Evolutionary conservation across 37 sponge, comb jelly and placozoan genomes (phyloP), one percentile per base, ranked within the genome.

Genomic region (Spongilla lacustris): DNA sequence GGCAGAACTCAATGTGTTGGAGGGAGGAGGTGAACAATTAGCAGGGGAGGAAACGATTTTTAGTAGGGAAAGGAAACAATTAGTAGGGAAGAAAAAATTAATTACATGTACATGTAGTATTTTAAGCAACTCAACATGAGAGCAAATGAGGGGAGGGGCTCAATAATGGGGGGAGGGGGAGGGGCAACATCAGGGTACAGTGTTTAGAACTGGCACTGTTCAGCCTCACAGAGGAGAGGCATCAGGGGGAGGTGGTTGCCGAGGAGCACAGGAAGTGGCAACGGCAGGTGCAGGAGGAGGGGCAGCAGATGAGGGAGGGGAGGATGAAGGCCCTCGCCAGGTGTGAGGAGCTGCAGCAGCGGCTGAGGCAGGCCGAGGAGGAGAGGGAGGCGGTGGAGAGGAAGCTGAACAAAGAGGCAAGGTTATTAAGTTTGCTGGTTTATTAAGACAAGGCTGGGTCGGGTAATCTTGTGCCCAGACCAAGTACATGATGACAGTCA

Each of bases 181-280:
- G 71, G 6, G 26, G 71, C 29, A 4, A 29, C 28, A 29, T 11
- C 29, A 70, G 26, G 71, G 71, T 11, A 4, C 2, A 46, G 4
- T 46, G 46, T 10, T 10, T 46, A 8, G 8, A 46, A 46, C 46
- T 26, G 0, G 5, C 69, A 25, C 38, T 14, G 74, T 73, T 21
- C 19, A 93, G 92, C 29, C 70, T 90, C 13, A 79, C 81, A 68
- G 87, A 94, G 72, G 94, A 93, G 58, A 93, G 82, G 77, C 69
- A 74, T 37, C 88, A 81, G 41, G 58, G 77, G 35, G 88, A 87
- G 69, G 30, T 76, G 13, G 38, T 85, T 33, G 67, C 33, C n/a
- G 89, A 85, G 58, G 85, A 91, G 9, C 69, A 77, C 32, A 48
- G 83, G 34, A 84, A 48, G 48, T 75, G 77, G 34, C 79, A 81